These are phyloP conservation scores for Catonia carolina DNA, from an alignment of 2,888 invertebrate genomes.

Conservation along the genomic window DNA sequence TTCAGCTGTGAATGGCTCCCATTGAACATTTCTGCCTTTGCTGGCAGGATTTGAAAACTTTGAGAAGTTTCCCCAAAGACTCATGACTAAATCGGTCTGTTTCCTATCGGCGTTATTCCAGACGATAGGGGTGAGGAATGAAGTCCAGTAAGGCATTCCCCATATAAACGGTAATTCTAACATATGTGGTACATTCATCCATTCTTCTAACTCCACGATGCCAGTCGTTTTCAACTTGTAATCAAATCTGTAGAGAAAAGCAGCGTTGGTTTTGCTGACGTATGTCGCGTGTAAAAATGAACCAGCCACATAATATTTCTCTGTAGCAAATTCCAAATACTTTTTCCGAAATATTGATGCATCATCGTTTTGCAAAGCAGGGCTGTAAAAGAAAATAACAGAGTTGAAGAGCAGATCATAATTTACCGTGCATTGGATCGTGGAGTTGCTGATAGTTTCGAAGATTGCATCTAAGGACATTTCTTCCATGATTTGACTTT, in stretches of 20 bases:
- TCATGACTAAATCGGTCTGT: slow-evolving; percentile 72
- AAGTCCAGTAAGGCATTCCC: slow-evolving; percentile 68
- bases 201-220: slow-evolving; percentile 60
- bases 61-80: slow-evolving; percentile 71
- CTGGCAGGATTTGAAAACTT: slow-evolving; percentile 60
- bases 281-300: slow-evolving; percentile 60
- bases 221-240: slow-evolving; percentile 44
- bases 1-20: slow-evolving; percentile 62
- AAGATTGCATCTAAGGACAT: slow-evolving; percentile 51
- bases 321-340: slow-evolving; percentile 65
- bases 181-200: slow-evolving; percentile 75
- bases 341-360: slow-evolving; percentile 55
- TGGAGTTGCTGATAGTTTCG: slow-evolving; percentile 41
- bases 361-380: slow-evolving; percentile 57
- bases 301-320: slow-evolving; percentile 66
- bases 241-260: slow-evolving; percentile 70
- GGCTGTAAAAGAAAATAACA: slow-evolving; percentile 68
- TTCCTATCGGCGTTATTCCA: slow-evolving; percentile 75
- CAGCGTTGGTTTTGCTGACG: slow-evolving; percentile 50
- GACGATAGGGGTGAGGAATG: slow-evolving; percentile 44
- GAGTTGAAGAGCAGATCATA: slow-evolving; percentile 52
- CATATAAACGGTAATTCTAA: slow-evolving; percentile 75
- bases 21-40: slow-evolving; percentile 61
- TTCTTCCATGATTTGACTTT: slow-evolving; percentile 56
- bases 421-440: slow-evolving; percentile 40